Conservation (phyloP, 2,113 vertebrate genomes). For the Delphinus delphis region DNA sequence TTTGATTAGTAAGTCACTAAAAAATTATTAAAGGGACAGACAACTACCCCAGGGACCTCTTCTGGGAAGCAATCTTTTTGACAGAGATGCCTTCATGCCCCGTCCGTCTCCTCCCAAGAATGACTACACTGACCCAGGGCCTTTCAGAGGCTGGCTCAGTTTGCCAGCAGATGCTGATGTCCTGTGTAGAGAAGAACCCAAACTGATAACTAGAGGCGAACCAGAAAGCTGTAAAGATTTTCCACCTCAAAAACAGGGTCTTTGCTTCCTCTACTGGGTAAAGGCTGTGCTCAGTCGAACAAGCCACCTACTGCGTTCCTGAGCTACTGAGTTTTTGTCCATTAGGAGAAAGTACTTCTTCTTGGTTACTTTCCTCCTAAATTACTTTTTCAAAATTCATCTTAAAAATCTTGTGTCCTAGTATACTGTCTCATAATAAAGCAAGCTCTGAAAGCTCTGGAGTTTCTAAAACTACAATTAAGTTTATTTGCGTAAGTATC, state of each 20-base stretch:
- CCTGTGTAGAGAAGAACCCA: neutral
- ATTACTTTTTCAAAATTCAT: constrained; percentile 31
- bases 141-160: constrained; percentile 13
- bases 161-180: neutral
- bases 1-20: constrained; percentile 13
- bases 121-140: neutral
- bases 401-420: neutral
- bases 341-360: neutral
- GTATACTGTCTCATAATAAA: constrained; percentile 28
- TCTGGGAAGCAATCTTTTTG: constrained; percentile 14
- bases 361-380: constrained; percentile 26
- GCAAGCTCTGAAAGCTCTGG: neutral
- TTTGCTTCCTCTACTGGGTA: neutral
- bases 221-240: constrained; percentile 22
- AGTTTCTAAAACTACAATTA: constrained; percentile 25
- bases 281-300: neutral
- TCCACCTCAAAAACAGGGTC: neutral
- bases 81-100: neutral
- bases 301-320: neutral
- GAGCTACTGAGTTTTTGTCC: neutral
- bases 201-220: constrained; percentile 27
- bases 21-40: constrained; percentile 35
- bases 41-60: neutral
- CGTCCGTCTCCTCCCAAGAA: neutral
- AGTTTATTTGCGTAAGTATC: neutral